Evolutionary conservation across 2,888 invertebrate genomes (phyloP).

Genomic region (Fissipunctia ypsillon): DNA sequence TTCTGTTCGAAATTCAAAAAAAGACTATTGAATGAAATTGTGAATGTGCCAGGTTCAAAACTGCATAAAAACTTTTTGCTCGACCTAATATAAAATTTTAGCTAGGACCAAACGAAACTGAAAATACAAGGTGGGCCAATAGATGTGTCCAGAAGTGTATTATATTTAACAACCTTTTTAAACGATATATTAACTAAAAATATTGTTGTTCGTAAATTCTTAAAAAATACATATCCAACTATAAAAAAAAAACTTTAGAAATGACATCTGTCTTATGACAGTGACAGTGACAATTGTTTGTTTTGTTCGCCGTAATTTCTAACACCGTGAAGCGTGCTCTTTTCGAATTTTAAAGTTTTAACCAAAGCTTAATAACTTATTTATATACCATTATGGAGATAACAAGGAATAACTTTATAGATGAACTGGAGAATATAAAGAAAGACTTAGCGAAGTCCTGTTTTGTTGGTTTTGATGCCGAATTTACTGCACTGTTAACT

Average conservation of each 20-base stretch:
- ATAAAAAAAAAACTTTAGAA: neutral
- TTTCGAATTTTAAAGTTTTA: neutral
- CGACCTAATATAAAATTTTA: no score
- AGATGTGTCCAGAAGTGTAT: no score
- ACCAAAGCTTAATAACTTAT: neutral
- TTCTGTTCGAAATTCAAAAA: no score
- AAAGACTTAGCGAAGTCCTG: conserved; percentile 89
- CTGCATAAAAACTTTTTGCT: no score
- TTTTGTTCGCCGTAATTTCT: neutral
- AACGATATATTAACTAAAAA: no score
- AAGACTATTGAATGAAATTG: no score
- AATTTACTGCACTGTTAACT: conserved; percentile 92
- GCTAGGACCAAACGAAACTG: no score
- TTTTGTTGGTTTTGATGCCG: conserved; percentile 93
- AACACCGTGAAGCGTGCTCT: neutral
- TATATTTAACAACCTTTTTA: no score
- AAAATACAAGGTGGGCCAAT: no score
- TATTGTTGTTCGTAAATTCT: no score
- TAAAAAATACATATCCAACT: neutral
- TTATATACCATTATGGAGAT: conserved; percentile 90
- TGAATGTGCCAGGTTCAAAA: no score
- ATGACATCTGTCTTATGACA: conserved; percentile 2
- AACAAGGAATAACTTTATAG: conserved; percentile 91
- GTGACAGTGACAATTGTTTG: conserved; percentile 19
- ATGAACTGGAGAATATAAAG: conserved; percentile 90